Base-by-base conservation (phyloP, 37 sponge, comb jelly and placozoan species). In the Eunapius fragilis region DNA sequence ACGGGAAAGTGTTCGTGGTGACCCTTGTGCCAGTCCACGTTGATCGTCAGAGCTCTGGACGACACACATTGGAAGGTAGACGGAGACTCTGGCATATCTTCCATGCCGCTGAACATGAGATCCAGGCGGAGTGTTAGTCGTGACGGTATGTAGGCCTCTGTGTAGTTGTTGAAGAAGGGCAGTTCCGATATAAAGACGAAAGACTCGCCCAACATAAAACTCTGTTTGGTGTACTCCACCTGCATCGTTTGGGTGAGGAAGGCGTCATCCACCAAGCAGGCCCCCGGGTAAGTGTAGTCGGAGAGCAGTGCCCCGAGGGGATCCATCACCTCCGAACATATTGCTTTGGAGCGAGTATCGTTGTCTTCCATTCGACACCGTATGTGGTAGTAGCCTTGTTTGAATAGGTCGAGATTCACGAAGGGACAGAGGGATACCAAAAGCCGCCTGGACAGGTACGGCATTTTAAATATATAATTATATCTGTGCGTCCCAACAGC, bases 171-270 rank as follows among this genome's bases (percentile, higher is more conserved):
- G 24, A 48, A 41, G 25, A 94, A 73, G 2, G 95, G 95, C 23
- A 81, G 35, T 7, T 71, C 69, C 0, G 75, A 70, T 26, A 72
- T n/a, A 67, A 94, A 91, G 23, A 88, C 38, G 78, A 91, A 90
- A 25, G 79, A 89, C 26, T 94, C 91, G 19, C 89, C 91, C 9
- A 94, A 37, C 32, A 71, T 31, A 32, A 80, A 88, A 30, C 80
- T 76, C 82, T 94, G 95, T 12, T 94, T 87, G 11, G 85, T 74
- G 67, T 94, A 94, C 72, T 94, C 91, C 3, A 94, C 36, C n/a
- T 75, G 70, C 26, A 85, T 74, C 23, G 95, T 94, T 58, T 91
- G 91, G 2, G 91, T 91, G 82, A 94, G 72, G 86, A 86, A 89
- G 36, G 75, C 76, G 26, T 70, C 89, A 25, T 71, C 82, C 17